A percentile compares a stretch with the other conserved stretches of the same genome.
These are phyloP conservation scores for Bedellia somnulentella DNA, from an alignment of 2,888 invertebrate genomes.

Conservation along the genomic window DNA sequence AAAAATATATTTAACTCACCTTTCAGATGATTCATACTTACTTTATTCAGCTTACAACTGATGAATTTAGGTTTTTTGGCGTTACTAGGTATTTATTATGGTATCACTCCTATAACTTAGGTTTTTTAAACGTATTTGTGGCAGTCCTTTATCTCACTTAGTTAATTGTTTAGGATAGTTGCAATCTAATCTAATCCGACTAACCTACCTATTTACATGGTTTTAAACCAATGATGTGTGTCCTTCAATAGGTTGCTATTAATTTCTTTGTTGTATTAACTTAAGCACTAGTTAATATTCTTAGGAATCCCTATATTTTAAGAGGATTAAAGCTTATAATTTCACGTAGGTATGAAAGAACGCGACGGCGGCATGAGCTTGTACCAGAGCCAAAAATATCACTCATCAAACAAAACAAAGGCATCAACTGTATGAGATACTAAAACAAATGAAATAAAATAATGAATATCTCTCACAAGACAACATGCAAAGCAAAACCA, in stretches of 20 bases:
- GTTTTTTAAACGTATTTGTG: slow-evolving; percentile 1
- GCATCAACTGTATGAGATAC: slow-evolving; percentile 35
- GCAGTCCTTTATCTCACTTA: too few species aligned
- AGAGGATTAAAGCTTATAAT: slow-evolving; percentile 27
- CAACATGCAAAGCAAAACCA: slow-evolving; percentile 52
- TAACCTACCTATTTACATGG: slow-evolving; percentile 15
- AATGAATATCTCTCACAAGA: slow-evolving; percentile 38
- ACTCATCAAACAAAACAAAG: slow-evolving; percentile 31
- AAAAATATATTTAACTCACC: too few species aligned
- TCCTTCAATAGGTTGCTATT: too few species aligned
- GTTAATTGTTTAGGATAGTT: too few species aligned
- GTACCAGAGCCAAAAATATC: slow-evolving; percentile 40
- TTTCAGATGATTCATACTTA: slow-evolving; percentile 15
- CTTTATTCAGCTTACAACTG: too few species aligned
- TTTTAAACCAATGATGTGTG: too few species aligned
- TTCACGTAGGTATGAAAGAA: slow-evolving; percentile 9
- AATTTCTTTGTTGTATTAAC: too few species aligned
- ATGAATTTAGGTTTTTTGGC: too few species aligned
- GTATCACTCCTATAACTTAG: background rate
- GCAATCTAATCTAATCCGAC: too few species aligned
- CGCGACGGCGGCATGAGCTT: too few species aligned
- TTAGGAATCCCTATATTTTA: slow-evolving; percentile 19
- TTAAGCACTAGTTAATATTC: too few species aligned
- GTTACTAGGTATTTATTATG: too few species aligned
- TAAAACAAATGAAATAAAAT: slow-evolving; percentile 56